Evolutionary conservation across 1,140 invertebrate genomes (phyloP), one percentile per base, ranked within the genome.

Genomic region (Cardiocondyla obscurior): DNA sequence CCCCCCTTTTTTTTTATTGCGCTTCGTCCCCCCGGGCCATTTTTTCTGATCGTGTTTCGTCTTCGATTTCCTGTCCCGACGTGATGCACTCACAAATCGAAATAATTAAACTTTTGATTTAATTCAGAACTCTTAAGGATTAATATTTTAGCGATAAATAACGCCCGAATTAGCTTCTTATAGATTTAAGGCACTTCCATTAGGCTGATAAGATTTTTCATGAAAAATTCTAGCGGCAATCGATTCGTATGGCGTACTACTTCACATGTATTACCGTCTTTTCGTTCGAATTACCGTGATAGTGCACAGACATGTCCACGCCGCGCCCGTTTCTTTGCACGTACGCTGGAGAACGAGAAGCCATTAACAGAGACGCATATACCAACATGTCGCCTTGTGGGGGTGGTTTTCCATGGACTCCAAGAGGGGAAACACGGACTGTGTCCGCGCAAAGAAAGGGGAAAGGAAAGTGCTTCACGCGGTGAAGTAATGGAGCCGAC

Each of bases 1-100:
- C 89, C 90, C n/a, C n/a, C n/a, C n/a, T n/a, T n/a, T n/a, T n/a
- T 73, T 89, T 90, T 90, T 90, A 88, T 91, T 87, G 72, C 77
- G 69, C 72, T 81, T 57, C 46, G 67, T 84, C 62, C 60, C 60
- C 51, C 39, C 39, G 46, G 84, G 16, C 16, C 53, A 53, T 44
- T 55, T 53, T n/a, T n/a, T 44, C 28, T 19, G 28, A 36, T 51
- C 65, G 22, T 33, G 65, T 72, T n/a, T n/a, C 25, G 74, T 79
- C 64, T 79, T 53, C 55, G 57, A 81, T 49, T 55, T 22, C 58
- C 19, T 42, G 10, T 53, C 10, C 72, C 58, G 10, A 44, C 62
- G 82, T 83, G 42, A 57, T 67, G 46, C 44, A 39, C 42, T 55
- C 25, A 53, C 81, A 19, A 60, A 73, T 86, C 60, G 55, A 8